Evolutionary conservation across 2,888 invertebrate species (phyloP).

Genomic region (Trichogramma evanescens): DNA sequence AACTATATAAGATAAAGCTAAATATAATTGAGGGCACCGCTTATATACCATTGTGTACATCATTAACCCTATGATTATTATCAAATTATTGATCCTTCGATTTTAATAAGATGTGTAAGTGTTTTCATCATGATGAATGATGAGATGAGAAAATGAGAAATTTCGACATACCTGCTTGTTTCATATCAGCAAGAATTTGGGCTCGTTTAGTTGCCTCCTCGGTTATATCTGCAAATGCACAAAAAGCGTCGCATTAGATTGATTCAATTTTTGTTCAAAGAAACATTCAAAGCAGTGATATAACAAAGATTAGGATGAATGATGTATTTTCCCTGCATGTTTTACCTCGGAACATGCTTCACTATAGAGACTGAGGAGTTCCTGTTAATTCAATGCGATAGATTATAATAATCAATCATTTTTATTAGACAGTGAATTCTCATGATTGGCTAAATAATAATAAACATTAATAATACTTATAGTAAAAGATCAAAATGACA

Average conservation of each 20-base stretch:
- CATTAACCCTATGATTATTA: constrained; percentile 27
- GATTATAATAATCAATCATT: constrained; percentile 34
- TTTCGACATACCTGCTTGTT: constrained; percentile 40
- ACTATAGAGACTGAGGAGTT: constrained; percentile 37
- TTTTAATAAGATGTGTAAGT: constrained; percentile 28
- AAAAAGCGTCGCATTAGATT: constrained; percentile 14
- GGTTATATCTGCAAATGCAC: constrained; percentile 42
- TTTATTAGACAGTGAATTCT: not conserved
- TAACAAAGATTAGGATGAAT: constrained; percentile 47
- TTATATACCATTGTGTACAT: constrained; percentile 34
- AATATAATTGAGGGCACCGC: constrained; percentile 47
- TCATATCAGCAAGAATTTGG: constrained; percentile 35
- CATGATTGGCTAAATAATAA: constrained; percentile 19
- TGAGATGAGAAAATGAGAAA: not conserved
- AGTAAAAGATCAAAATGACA: no score
- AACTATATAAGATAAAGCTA: constrained; percentile 49
- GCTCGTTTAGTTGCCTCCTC: constrained; percentile 44
- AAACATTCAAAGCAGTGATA: constrained; percentile 46
- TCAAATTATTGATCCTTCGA: constrained; percentile 35
- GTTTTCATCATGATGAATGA: constrained; percentile 22
- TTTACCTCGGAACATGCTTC: constrained; percentile 47
- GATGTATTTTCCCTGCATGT: constrained; percentile 46
- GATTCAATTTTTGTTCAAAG: constrained; percentile 17
- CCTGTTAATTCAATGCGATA: constrained; percentile 45
- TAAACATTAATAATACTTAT: not conserved